Evolutionary conservation across 2,888 invertebrate genomes (phyloP).

Genomic region (Polydrusus cervinus): DNA sequence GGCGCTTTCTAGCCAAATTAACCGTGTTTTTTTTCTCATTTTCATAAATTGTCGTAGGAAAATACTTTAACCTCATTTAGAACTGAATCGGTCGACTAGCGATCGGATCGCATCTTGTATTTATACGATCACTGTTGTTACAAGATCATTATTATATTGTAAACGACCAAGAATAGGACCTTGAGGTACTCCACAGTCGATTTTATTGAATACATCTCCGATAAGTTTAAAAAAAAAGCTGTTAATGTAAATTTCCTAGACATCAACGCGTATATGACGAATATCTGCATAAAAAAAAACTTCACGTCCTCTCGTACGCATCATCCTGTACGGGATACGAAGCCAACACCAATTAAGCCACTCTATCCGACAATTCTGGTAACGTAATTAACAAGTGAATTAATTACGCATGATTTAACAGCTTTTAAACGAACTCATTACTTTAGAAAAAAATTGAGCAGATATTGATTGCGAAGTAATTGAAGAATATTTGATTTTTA

Average conservation of each 20-base stretch:
- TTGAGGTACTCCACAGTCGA: too few species aligned
- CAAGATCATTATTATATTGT: too few species aligned
- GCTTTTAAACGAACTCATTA: conserved; percentile 16
- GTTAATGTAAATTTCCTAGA: not conserved
- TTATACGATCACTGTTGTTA: too few species aligned
- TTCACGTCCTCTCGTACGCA: not conserved
- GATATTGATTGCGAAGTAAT: conserved; percentile 4
- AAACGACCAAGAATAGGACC: too few species aligned
- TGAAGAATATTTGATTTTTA: not conserved
- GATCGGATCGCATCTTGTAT: too few species aligned
- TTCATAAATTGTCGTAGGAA: too few species aligned
- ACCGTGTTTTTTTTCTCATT: too few species aligned
- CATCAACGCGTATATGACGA: not conserved
- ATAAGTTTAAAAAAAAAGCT: too few species aligned
- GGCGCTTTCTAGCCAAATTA: too few species aligned
- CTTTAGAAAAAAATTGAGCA: not conserved
- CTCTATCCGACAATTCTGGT: conserved; percentile 23
- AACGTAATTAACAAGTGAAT: conserved; percentile 22
- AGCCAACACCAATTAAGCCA: conserved; percentile 21
- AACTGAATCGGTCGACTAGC: too few species aligned
- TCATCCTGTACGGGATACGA: conserved; percentile 1
- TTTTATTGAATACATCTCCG: too few species aligned
- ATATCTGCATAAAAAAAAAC: not conserved
- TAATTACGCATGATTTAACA: conserved; percentile 8
- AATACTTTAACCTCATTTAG: too few species aligned